Conservation (phyloP, 64 coral and sea anemone genomes). For the Dendrophyllia cribrosa region DNA sequence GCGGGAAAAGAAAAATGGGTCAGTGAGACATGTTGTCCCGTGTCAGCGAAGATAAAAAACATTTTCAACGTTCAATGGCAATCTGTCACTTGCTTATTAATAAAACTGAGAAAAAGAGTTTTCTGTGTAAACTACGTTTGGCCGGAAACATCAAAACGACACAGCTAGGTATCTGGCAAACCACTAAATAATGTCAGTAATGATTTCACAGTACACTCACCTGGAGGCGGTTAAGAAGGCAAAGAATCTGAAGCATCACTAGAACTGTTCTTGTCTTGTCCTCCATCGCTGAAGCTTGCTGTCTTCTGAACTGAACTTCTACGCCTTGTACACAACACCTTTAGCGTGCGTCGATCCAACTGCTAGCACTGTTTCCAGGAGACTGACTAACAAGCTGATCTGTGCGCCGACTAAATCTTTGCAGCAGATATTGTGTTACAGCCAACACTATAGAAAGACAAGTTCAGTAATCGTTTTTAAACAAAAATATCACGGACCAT, state of each 20-base stretch:
- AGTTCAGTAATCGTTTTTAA: conserved; percentile 54
- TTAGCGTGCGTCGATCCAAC: neutral
- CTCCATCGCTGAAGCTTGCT: neutral
- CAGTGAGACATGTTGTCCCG: neutral
- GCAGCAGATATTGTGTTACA: conserved; percentile 44
- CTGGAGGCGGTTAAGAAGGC: conserved; percentile 1
- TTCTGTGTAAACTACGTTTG: conserved; percentile 33
- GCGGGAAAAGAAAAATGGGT: conserved; percentile 18
- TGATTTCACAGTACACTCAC: neutral
- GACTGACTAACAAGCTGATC: conserved; percentile 16
- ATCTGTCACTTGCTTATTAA: conserved; percentile 53
- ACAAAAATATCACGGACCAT: conserved; percentile 52
- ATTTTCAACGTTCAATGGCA: conserved; percentile 45
- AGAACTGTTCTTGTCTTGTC: neutral
- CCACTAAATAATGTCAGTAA: too few relatives aligned
- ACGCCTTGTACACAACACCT: neutral
- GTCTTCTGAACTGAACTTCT: neutral
- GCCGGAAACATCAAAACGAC: conserved; percentile 8
- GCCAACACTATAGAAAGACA: conserved; percentile 26
- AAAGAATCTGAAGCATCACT: conserved; percentile 19
- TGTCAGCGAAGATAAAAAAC: conserved; percentile 41
- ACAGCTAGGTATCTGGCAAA: neutral
- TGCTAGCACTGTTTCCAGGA: neutral
- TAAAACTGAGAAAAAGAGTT: conserved; percentile 15
- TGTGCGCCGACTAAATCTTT: neutral